Percentiles rank a stretch among this genome's conserved stretches.
These are phyloP conservation scores for Danio choprae DNA, from an alignment of 2,797 vertebrate species.

Conservation along the genomic window DNA sequence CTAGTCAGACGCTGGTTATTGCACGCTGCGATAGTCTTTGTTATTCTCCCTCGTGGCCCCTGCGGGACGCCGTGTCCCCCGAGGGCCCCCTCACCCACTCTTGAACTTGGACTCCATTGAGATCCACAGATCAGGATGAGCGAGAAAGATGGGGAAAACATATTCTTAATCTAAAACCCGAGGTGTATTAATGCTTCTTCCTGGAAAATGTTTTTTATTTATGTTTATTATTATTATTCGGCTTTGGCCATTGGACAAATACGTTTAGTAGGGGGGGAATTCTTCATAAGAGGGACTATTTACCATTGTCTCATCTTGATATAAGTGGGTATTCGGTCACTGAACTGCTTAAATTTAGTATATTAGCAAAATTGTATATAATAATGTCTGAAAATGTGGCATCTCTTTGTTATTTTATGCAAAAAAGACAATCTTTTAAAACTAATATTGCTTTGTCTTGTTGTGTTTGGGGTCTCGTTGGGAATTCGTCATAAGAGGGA, in stretches of 20 bases:
- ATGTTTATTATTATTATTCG: slow-evolving; percentile 26
- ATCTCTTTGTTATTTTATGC: too few species aligned
- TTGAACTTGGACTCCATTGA: slow-evolving; percentile 55
- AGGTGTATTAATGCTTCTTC: slow-evolving; percentile 1
- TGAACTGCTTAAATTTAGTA: too few species aligned
- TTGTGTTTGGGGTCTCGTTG: not conserved
- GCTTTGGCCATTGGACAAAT: slow-evolving; percentile 49
- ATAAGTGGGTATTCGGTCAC: not conserved
- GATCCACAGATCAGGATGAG: slow-evolving; percentile 36
- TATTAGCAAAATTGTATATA: too few species aligned
- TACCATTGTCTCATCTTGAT: not conserved
- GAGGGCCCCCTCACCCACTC: slow-evolving; percentile 41
- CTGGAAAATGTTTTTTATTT: slow-evolving; percentile 3
- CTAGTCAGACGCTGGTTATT: not conserved
- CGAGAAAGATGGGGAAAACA: slow-evolving; percentile 19
- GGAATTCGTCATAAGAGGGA: slow-evolving; percentile 26
- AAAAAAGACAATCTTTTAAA: too few species aligned
- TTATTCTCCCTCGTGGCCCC: slow-evolving; percentile 16
- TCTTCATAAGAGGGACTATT: slow-evolving; percentile 25
- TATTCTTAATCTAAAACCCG: slow-evolving; percentile 25
- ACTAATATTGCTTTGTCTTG: too few species aligned
- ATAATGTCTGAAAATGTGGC: not conserved
- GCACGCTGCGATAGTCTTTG: slow-evolving; percentile 23
- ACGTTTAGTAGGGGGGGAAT: slow-evolving; percentile 39
- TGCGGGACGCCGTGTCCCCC: slow-evolving; percentile 5